A percentile compares a stretch with the other conserved stretches of the same genome.
Evolutionary conservation across 2,888 invertebrate genomes (phyloP).

Genomic region (Geotrupes spiniger): DNA sequence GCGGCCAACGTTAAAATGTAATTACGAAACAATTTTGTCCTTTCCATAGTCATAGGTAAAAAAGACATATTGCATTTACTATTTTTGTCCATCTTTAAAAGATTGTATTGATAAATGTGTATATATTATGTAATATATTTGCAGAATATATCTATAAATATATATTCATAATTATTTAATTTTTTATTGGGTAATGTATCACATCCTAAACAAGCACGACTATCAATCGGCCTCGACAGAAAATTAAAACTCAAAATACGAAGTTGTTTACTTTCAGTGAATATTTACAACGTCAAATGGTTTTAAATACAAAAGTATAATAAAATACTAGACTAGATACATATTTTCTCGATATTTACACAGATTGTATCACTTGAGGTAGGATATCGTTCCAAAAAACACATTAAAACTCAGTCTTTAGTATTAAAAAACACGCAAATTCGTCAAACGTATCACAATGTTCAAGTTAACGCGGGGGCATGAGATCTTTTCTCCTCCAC

Average conservation of each 20-base stretch:
- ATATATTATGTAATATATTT: slow-evolving; percentile 20
- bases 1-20: too few relatives aligned
- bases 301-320: slow-evolving; percentile 2
- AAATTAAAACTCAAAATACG: too few relatives aligned
- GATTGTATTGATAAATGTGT: slow-evolving; percentile 5
- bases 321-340: slow-evolving; percentile 18
- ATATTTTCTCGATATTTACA: slow-evolving; percentile 1
- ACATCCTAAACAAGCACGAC: not conserved
- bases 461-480: slow-evolving; percentile 14
- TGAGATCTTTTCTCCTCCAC: slow-evolving; percentile 49
- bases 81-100: slow-evolving; percentile 6
- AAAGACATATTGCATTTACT: not conserved
- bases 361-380: slow-evolving; percentile 12
- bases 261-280: not conserved
- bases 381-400: slow-evolving; percentile 15
- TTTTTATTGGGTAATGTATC: not conserved
- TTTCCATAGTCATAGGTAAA: not conserved
- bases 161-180: slow-evolving; percentile 14
- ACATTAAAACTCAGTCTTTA: slow-evolving; percentile 13
- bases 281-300: not conserved
- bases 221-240: not conserved
- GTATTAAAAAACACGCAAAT: not conserved
- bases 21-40: not conserved
- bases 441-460: slow-evolving; percentile 13
- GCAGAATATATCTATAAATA: slow-evolving; percentile 15